phyloP scores from a whole-genome alignment of 2,888 invertebrate genomes.

The Malthinus seriepunctatus region DNA sequence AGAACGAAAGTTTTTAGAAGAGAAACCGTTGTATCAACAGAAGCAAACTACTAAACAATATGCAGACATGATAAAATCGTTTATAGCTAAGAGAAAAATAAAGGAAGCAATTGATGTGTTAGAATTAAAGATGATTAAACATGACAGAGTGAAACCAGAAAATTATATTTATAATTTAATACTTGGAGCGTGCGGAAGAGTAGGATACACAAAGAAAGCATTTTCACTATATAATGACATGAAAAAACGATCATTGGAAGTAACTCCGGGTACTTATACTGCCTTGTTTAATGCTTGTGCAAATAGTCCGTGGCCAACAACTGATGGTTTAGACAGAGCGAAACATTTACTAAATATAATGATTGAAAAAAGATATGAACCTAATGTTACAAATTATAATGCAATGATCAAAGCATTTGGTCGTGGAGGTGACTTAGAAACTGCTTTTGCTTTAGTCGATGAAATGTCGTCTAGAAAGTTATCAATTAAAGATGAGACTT shows the following conservation, averaged over 20 bases:
- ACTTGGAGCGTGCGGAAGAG: slow-evolving; percentile 81
- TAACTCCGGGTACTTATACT: slow-evolving; percentile 74
- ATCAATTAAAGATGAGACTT: slow-evolving; percentile 67
- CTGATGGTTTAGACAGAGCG: slow-evolving; percentile 72
- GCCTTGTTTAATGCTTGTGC: slow-evolving; percentile 88
- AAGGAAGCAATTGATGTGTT: slow-evolving; percentile 79
- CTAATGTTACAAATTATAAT: slow-evolving; percentile 80
- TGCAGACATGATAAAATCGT: slow-evolving; percentile 70
- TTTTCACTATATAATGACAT: slow-evolving; percentile 83
- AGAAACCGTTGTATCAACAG: slow-evolving; percentile 55
- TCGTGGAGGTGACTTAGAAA: slow-evolving; percentile 74
- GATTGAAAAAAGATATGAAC: slow-evolving; percentile 67
- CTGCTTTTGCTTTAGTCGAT: slow-evolving; percentile 82
- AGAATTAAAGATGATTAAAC: slow-evolving; percentile 74
- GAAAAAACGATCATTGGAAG: slow-evolving; percentile 72
- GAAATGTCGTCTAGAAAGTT: slow-evolving; percentile 74
- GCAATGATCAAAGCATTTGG: slow-evolving; percentile 93
- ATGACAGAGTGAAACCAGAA: slow-evolving; percentile 78
- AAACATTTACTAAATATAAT: slow-evolving; percentile 68
- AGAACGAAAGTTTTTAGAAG: slow-evolving; percentile 63
- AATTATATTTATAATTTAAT: slow-evolving; percentile 80
- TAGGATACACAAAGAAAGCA: slow-evolving; percentile 85
- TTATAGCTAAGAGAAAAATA: slow-evolving; percentile 65
- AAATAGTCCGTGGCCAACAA: slow-evolving; percentile 67
- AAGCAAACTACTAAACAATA: slow-evolving; percentile 68